These are phyloP conservation scores for Aphelocoma californica DNA, from an alignment of 2,797 vertebrate genomes.

Conservation along the genomic window DNA sequence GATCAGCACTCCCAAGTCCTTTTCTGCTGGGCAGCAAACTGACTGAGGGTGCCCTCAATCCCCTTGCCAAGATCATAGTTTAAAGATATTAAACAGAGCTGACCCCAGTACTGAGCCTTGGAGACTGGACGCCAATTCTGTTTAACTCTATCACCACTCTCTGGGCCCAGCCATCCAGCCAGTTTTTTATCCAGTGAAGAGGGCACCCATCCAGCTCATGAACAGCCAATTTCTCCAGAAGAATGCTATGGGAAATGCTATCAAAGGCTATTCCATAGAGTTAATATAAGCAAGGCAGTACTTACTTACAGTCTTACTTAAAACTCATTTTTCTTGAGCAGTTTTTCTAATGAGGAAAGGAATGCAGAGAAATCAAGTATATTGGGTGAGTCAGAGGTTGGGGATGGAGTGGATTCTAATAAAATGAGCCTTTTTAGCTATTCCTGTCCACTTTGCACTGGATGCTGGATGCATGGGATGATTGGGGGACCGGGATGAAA, in stretches of 20 bases:
- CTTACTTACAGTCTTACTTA: not conserved
- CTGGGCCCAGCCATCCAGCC: not conserved
- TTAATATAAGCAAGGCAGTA: not conserved
- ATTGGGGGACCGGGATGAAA: not conserved
- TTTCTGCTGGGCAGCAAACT: not conserved
- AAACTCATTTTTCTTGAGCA: not conserved
- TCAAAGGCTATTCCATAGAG: not conserved
- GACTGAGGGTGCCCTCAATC: not conserved
- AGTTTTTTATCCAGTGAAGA: not conserved
- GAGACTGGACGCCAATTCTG: not conserved
- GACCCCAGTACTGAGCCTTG: too few species aligned
- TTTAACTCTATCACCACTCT: not conserved
- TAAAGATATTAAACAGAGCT: not conserved
- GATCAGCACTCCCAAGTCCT: not conserved
- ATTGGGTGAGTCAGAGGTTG: not conserved
- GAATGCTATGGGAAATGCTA: not conserved
- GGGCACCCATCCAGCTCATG: not conserved
- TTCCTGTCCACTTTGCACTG: not conserved
- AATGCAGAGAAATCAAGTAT: not conserved
- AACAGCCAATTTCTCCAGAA: not conserved
- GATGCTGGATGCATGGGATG: not conserved
- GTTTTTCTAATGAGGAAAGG: not conserved
- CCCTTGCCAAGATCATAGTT: not conserved
- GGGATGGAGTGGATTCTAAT: not conserved
- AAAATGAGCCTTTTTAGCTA: not conserved